These are phyloP conservation scores for Bombus pyrosoma DNA, from an alignment of 1,140 invertebrate species.

Conservation along the genomic window DNA sequence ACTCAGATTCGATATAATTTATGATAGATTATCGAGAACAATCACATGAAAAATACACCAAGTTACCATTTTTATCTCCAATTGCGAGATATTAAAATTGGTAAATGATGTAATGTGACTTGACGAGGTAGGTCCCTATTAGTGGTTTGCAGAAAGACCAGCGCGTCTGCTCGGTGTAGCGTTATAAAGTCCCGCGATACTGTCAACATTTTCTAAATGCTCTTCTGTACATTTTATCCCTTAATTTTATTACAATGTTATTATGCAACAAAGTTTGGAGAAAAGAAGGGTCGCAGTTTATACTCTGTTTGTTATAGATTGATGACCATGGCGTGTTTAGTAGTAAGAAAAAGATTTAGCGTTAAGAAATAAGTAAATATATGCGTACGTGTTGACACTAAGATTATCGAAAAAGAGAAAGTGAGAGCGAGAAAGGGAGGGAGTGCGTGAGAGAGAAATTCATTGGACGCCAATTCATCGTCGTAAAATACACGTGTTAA, in stretches of 20 bases:
- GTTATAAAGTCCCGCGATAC: conserved; percentile 74
- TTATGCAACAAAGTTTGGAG: conserved; percentile 69
- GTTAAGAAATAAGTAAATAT: conserved; percentile 53
- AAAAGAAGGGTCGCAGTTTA: conserved; percentile 71
- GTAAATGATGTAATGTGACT: conserved; percentile 9
- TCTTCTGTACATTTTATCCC: conserved; percentile 81
- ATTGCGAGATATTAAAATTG: conserved; percentile 24
- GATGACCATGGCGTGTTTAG: conserved; percentile 62
- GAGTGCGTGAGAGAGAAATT: conserved; percentile 29
- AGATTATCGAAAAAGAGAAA: conserved; percentile 42
- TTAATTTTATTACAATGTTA: conserved; percentile 79
- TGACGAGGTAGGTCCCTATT: conserved; percentile 48
- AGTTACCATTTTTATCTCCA: neutral
- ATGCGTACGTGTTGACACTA: conserved; percentile 51
- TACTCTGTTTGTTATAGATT: conserved; percentile 66
- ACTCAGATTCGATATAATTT: conserved; percentile 44
- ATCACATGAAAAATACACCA: neutral
- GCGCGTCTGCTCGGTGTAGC: conserved; percentile 75
- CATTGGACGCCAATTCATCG: conserved; percentile 43
- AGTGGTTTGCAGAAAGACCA: conserved; percentile 51
- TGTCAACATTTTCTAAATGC: conserved; percentile 78
- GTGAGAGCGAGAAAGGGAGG: conserved; percentile 27
- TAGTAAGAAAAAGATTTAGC: conserved; percentile 55
- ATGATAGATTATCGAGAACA: conserved; percentile 3
- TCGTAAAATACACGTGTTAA: conserved; percentile 57